Base-by-base conservation (phyloP, 2,113 vertebrate species). In the Aleadryas rufinucha region DNA sequence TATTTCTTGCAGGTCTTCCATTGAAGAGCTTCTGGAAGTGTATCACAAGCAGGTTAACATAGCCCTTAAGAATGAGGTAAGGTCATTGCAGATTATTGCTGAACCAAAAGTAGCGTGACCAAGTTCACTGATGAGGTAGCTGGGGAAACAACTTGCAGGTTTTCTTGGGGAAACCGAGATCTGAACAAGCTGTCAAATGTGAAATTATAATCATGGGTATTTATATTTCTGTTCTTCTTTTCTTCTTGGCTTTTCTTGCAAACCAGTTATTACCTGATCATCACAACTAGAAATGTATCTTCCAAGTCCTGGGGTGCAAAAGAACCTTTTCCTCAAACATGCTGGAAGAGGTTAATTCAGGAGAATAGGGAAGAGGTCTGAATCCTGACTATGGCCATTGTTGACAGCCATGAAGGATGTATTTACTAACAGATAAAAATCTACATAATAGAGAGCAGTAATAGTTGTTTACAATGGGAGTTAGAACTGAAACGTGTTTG, bases 41-140 rank as follows among this genome's bases (percentile, higher is more conserved):
- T 99, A 99, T 95, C 98, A 99, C 93, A 99, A 96, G 78, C 99
- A 99, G 95, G 98, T 98, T 66, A 98, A 98, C 63, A 66, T 98
- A 94, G 98, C 98, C 81, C 98, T 99, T 90, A 98, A 98, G 95
- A 99, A 98, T 85, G 98, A 99, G 98, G 99, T 99, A 97, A 95
- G 97, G 61, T 63, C 20, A 16, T 39, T 0, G 1, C 64, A 83
- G 93, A 28, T 56, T 94, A 74, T 20, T 77, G 49, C 44, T 84
- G 52, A 78, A 91, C 19, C 26, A 64, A 49, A 95, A 64, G 39
- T 35, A 89, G 44, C 10, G 6, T 52, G 28, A 41, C 56, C 41
- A 39, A 33, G 33, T 49, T 71, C 71, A 53, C 17, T 79, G 13
- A n/a, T 87, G 18, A 65, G 19, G 11, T 27, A 54, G 27, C 6